Base-by-base conservation (phyloP, 2,888 invertebrate species). In the Malthinus seriepunctatus region DNA sequence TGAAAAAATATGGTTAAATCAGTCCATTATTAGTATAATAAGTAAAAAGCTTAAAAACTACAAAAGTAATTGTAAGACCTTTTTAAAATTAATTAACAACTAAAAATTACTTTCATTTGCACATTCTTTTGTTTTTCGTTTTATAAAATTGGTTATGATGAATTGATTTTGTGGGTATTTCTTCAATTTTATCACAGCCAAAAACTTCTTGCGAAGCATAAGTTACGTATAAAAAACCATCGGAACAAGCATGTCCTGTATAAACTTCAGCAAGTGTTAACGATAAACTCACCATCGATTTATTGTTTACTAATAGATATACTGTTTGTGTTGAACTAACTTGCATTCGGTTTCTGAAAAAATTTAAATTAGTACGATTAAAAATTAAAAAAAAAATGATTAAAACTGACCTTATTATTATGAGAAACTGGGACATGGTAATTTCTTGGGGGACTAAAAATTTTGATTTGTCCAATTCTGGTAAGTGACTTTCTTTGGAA, bases 201-300 rank as follows among this genome's bases (percentile, higher is more conserved):
- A 94, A 95, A 67, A 91, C 90, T 81, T 94, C 93, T 80, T 94
- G 93, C 15, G 93, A 93, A 0, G 94, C 93, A 73, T 94, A 95
- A 0, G 92, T 92, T 70, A 94, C 86, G 76, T 94, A 93, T 0
- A 95, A 84, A 73, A 93, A 95, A 0, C 95, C 95, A 75, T 94
- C 94, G 32, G 87, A 87, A 65, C 90, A 90, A 45, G 86, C 85
- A 68, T 90, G 86, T 60, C 87, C 85, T 34, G 86, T 84, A 78
- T 94, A 93, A 0, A 93, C 86, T 77, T 95, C 91, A 0, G 89
- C 86, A 80, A 95, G 83, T 0, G 93, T 91, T 66, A 89, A 82
- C 15, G 91, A 90, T 80, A 93, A 86, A 65, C 90, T 90, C 11
- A 90, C 83, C 84, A 94, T 87, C 51, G 90, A 90, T 71, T 87